Base-by-base conservation (phyloP, 2,113 vertebrate species). In the Tachycineta bicolor region DNA sequence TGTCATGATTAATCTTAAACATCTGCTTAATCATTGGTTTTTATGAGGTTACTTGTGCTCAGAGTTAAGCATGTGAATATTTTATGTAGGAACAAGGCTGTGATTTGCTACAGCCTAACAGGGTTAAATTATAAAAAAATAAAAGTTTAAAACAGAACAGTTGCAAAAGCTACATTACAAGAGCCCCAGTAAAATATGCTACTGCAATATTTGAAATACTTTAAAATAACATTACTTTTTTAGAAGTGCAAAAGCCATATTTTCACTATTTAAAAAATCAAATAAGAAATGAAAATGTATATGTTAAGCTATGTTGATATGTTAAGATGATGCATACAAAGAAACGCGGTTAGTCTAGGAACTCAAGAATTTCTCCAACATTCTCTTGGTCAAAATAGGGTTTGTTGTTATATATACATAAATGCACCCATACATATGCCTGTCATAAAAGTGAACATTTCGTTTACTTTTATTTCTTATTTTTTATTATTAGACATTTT, bases 21-120 rank as follows among this genome's bases (percentile, higher is more conserved):
- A 68, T 76, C 59, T 95, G 91, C 63, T 92, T 86, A 90, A 56
- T 86, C 50, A 94, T 74, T 92, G 79, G 39, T 89, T 96, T 92
- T 96, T 92, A 94, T 92, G 67, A 86, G 18, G 58, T 86, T 95
- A 90, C 71, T 76, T 83, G 24, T 79, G 12, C 44, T 93, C 75
- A 69, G 39, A 92, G 23, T 92, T 92, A 80, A 88, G 41, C 26
- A 46, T 11, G 28, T 86, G 68, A 83, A 73, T 92, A 90, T 79
- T 89, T 86, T 53, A 60, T 80, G n/a, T 90, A 53, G 68, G 58
- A 94, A 60, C 31, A 83, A 83, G 53, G 15, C 56, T 2, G 3
- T 63, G 58, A 86, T 59, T 85, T 88, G 37, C 41, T 83, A 26
- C 16, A 90, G 33, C 12, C 44, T 60, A 76, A 52, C 4, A 68